Base-by-base conservation (phyloP, 2,888 invertebrate species). In the Tipula confusa region DNA sequence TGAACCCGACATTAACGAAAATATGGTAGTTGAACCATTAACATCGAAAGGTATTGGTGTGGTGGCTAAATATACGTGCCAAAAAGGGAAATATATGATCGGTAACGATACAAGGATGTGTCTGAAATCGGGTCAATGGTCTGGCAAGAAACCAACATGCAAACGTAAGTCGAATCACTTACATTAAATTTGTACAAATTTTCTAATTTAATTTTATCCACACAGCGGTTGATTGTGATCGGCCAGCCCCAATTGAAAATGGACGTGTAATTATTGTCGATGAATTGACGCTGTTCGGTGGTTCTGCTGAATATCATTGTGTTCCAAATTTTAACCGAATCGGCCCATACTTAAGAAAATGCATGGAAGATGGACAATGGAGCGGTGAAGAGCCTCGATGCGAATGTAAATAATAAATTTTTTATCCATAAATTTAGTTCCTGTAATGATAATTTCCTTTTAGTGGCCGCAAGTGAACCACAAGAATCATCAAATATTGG, bases 241-340 rank as follows among this genome's bases (percentile, higher is more conserved):
- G 94, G 83, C 97, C 97, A 0, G 92, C 93, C 36, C 90, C 92
- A 11, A 94, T 97, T 82, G 95, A 96, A 85, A 96, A 97, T 87
- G 97, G 97, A 0, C 92, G 96, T 84, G 94, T 96, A 18, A 96
- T 97, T 86, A 93, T 96, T 38, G 93, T 96, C 84, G 97, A 97
- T 87, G 94, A 94, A 82, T 94, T 96, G 0, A 96, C 96, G 0
- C 91, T 93, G 0, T 97, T 94, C 88, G 95, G 95, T 33, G 95
- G 96, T 83, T 94, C 95, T 0, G 94, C 96, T 0, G 97, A 97
- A 88, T 97, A 97, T 88, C 96, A 97, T 87, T 97, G 97, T 87
- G 89, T 97, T 84, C 97, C 96, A 1, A 95, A 94, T 86, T 96
- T 92, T 90, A 94, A 95, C 87, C 91, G 96, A 9, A 93, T 94